phyloP scores from a whole-genome alignment of 2,797 vertebrate genomes.

The Luscinia megarhynchos region DNA sequence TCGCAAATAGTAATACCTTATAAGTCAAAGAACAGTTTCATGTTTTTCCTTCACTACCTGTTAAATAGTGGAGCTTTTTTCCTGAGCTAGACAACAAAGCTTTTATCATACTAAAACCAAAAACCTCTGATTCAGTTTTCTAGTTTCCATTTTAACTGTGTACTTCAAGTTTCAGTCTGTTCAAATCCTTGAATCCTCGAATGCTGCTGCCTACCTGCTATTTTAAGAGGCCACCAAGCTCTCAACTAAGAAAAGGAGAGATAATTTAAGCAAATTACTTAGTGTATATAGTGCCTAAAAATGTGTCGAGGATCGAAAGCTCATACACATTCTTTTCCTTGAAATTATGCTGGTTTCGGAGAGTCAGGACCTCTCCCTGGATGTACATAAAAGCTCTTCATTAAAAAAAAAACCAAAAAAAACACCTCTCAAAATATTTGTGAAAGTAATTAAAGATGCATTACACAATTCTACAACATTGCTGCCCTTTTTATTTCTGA shows the following conservation, averaged over 20 bases:
- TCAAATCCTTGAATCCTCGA: neutral
- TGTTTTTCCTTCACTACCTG: neutral
- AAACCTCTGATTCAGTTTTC: neutral
- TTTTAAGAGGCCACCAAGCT: neutral
- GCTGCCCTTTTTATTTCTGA: neutral
- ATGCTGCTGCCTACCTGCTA: neutral
- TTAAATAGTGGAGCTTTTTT: neutral
- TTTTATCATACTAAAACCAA: neutral
- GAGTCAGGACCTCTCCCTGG: neutral
- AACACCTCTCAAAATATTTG: neutral
- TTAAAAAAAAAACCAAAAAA: neutral
- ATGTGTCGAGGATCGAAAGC: neutral
- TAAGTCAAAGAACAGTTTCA: neutral
- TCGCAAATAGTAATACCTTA: neutral
- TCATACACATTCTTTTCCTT: neutral
- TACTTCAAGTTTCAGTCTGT: neutral
- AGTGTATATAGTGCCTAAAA: neutral
- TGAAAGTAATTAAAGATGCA: neutral
- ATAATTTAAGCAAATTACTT: conserved; percentile 25
- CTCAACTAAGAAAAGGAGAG: conserved; percentile 3
- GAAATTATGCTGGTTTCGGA: neutral
- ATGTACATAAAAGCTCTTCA: neutral
- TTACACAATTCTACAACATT: neutral
- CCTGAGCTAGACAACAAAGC: neutral
- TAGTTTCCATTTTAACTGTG: neutral